Evolutionary conservation across 1,140 invertebrate species (phyloP).

Genomic region (Scaptomyza graminum): DNA sequence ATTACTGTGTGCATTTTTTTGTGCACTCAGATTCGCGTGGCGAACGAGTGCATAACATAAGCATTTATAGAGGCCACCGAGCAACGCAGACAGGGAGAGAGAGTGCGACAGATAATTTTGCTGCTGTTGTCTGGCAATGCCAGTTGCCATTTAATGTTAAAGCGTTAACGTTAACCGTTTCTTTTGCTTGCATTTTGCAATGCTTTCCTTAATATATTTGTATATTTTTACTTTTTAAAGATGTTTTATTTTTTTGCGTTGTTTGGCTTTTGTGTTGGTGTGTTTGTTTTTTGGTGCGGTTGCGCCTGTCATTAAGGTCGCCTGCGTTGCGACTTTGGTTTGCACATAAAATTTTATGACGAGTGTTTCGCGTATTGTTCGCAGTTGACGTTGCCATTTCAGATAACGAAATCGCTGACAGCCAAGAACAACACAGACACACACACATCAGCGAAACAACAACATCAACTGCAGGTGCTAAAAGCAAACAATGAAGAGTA

Average conservation of each 20-base stretch:
- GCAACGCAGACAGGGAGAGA: slow-evolving; percentile 45
- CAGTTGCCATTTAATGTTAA: slow-evolving; percentile 58
- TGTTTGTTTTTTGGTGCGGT: not conserved
- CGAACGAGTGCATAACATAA: slow-evolving; percentile 69
- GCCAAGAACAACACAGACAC: slow-evolving; percentile 11
- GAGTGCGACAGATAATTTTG: slow-evolving; percentile 61
- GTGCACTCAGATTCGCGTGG: slow-evolving; percentile 23
- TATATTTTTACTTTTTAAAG: not conserved
- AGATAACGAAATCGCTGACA: slow-evolving; percentile 57
- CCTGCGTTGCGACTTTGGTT: slow-evolving; percentile 57
- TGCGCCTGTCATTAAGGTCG: slow-evolving; percentile 54
- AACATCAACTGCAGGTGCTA: slow-evolving; percentile 55
- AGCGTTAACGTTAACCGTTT: slow-evolving; percentile 61
- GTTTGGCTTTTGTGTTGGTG: slow-evolving; percentile 5
- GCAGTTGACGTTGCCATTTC: slow-evolving; percentile 41
- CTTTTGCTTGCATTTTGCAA: slow-evolving; percentile 59
- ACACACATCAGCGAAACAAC: not conserved
- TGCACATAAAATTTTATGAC: slow-evolving; percentile 74
- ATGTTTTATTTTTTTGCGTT: slow-evolving; percentile 11
- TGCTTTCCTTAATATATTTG: slow-evolving; percentile 41
- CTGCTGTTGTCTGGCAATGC: slow-evolving; percentile 45
- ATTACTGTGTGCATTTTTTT: slow-evolving; percentile 31
- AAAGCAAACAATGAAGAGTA: slow-evolving; percentile 39
- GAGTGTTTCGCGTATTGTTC: slow-evolving; percentile 36
- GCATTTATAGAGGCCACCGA: slow-evolving; percentile 70